These are phyloP conservation scores for Apostichopus parvimensis DNA, from an alignment of 35 echinoderm and acorn worm species.

Conservation along the genomic window DNA sequence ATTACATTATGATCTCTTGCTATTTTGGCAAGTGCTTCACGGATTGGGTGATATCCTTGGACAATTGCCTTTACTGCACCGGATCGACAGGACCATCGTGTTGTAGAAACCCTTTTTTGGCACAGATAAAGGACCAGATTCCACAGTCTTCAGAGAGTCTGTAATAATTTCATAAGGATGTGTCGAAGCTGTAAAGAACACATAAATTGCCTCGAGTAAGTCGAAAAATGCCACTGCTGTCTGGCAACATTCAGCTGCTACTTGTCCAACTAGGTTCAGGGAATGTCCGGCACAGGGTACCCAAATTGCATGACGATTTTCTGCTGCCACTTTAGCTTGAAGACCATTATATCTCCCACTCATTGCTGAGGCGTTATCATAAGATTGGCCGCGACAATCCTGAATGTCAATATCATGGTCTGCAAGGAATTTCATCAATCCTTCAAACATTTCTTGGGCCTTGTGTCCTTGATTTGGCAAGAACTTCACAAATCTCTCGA, in stretches of 20 bases:
- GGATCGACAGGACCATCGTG: neutral
- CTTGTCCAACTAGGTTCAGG: neutral
- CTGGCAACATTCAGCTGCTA: neutral
- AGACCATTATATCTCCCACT: slow-evolving; percentile 10
- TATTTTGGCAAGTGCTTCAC: neutral
- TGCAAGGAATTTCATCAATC: neutral
- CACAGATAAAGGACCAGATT: too few relatives aligned
- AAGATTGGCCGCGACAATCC: neutral
- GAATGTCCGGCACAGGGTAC: slow-evolving; percentile 2
- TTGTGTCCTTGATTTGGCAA: neutral
- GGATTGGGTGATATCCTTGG: neutral
- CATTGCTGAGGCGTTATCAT: slow-evolving; percentile 6
- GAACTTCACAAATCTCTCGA: neutral
- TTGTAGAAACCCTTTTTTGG: neutral
- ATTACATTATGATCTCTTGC: neutral
- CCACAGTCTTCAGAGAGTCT: slow-evolving; percentile 3
- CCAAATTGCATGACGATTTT: neutral
- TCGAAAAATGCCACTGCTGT: neutral
- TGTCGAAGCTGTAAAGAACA: neutral
- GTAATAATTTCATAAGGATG: slow-evolving; percentile 7
- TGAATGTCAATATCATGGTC: neutral
- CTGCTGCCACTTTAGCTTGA: slow-evolving; percentile 4
- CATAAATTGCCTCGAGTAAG: neutral
- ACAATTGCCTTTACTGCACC: neutral
- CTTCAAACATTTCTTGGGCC: neutral